Evolutionary conservation across 1,140 invertebrate genomes (phyloP).

Genomic region (Nautilus pompilius): DNA sequence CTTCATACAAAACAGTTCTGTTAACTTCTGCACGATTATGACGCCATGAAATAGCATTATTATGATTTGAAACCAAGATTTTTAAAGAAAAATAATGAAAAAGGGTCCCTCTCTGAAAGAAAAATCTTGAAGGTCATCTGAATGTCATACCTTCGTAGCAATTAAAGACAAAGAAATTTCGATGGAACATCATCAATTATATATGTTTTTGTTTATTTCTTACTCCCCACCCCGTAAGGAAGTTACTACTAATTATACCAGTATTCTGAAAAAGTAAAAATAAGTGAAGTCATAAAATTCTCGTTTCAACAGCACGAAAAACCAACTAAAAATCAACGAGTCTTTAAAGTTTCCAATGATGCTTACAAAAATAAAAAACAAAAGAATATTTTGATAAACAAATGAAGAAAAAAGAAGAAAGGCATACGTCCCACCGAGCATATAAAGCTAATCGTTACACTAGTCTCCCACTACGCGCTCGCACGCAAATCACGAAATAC

Average conservation of each 20-base stretch:
- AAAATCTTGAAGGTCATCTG: conserved; percentile 2
- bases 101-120: conserved; percentile 3
- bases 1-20: background rate
- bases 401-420: too few relatives aligned
- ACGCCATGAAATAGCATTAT: too few relatives aligned
- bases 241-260: background rate
- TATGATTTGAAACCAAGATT: too few relatives aligned
- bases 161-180: background rate
- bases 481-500: too few relatives aligned
- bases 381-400: too few relatives aligned
- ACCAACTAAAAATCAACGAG: background rate
- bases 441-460: too few relatives aligned
- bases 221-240: background rate
- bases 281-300: background rate
- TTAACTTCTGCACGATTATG: too few relatives aligned
- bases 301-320: background rate
- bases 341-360: too few relatives aligned
- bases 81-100: background rate
- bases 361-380: too few relatives aligned
- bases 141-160: background rate
- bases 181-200: background rate
- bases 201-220: background rate
- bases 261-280: background rate
- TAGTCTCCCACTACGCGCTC: too few relatives aligned
- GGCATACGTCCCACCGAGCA: too few relatives aligned